phyloP scores from a whole-genome alignment of 2,888 invertebrate genomes.

The Metalampra italica region DNA sequence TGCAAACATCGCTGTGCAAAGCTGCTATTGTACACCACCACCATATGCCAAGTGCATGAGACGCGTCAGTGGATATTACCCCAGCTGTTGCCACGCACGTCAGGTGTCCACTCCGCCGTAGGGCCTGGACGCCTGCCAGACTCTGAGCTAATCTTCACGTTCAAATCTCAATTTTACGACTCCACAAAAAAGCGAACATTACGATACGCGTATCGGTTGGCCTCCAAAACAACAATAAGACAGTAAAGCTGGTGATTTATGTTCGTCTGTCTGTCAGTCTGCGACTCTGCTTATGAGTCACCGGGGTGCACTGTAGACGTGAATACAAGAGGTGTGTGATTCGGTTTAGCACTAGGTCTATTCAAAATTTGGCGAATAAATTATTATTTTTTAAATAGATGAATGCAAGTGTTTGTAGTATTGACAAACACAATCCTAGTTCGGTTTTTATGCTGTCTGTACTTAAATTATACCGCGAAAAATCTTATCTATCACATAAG shows the following conservation, averaged over 20 bases:
- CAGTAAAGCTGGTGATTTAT: conserved; percentile 40
- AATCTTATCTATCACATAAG: too few relatives aligned
- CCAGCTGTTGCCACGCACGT: neutral
- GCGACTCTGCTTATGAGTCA: conserved; percentile 11
- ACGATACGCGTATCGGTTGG: conserved; percentile 18
- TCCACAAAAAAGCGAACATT: conserved; percentile 38
- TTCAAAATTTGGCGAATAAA: too few relatives aligned
- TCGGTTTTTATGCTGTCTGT: too few relatives aligned
- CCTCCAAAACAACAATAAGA: conserved; percentile 41
- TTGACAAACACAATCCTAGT: too few relatives aligned
- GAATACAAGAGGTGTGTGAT: too few relatives aligned
- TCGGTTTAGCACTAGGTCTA: neutral
- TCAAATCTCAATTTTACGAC: conserved; percentile 48
- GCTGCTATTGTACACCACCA: too few relatives aligned
- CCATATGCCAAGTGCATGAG: neutral
- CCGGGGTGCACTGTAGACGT: neutral
- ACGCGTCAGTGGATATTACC: neutral
- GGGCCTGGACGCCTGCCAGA: conserved; percentile 41
- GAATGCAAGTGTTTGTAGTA: too few relatives aligned
- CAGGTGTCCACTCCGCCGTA: neutral
- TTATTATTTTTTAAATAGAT: too few relatives aligned
- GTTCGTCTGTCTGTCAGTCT: conserved; percentile 32
- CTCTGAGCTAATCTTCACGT: conserved; percentile 33
- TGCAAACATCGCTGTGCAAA: neutral
- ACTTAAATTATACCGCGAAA: too few relatives aligned